Percentiles rank a stretch among this genome's conserved stretches.
These are phyloP conservation scores for Atta texana DNA, from an alignment of 1,140 invertebrate genomes.

Conservation along the genomic window DNA sequence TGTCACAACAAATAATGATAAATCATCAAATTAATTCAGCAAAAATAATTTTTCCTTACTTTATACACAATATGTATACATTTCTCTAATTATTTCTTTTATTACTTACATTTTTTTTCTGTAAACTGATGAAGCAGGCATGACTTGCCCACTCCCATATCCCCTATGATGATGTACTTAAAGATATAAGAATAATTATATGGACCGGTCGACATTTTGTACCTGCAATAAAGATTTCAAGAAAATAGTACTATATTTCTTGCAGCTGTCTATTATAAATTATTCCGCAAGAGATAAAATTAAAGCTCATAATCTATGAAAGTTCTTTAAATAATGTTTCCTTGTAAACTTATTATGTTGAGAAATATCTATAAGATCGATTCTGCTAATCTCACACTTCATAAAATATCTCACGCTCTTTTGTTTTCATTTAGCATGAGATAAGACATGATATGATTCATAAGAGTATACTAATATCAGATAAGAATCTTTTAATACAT, in stretches of 20 bases:
- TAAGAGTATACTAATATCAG: not conserved
- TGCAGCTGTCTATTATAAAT: not conserved
- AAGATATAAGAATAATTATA: slow-evolving; percentile 99
- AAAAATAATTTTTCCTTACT: slow-evolving; percentile 3
- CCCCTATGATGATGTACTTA: slow-evolving; percentile 99
- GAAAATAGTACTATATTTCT: slow-evolving; percentile 46
- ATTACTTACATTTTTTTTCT: slow-evolving; percentile 99
- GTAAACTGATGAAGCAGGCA: slow-evolving; percentile 99
- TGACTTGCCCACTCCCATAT: slow-evolving; percentile 99
- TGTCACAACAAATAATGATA: slow-evolving; percentile 21
- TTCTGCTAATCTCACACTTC: not conserved
- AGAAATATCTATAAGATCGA: not conserved
- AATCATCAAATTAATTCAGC: not conserved
- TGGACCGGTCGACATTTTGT: slow-evolving; percentile 95
- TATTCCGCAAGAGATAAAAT: slow-evolving; percentile 13
- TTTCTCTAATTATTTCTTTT: not conserved
- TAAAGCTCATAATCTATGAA: not conserved
- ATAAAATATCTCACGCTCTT: not conserved
- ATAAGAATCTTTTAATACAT: not conserved
- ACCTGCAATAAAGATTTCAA: slow-evolving; percentile 68
- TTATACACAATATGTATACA: not conserved
- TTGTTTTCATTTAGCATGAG: slow-evolving; percentile 26
- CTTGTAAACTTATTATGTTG: not conserved
- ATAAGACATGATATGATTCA: slow-evolving; percentile 24
- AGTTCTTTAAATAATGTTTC: not conserved